Conservation (phyloP, 1,140 invertebrate genomes). For the Formica selysi region DNA sequence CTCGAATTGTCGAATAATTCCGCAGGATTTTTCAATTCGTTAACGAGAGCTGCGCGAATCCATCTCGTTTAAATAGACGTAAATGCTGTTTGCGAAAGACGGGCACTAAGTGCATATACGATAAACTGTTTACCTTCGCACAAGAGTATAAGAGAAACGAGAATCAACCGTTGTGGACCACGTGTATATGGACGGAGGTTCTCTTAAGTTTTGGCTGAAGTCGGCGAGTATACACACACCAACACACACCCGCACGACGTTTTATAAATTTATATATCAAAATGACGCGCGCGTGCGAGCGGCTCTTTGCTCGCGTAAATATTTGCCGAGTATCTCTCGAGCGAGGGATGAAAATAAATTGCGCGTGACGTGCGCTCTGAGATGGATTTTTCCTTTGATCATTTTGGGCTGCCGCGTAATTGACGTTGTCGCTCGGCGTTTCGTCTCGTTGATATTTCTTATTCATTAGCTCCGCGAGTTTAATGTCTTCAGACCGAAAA, state of each 20-base stretch:
- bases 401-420: conserved; percentile 33
- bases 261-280: conserved; percentile 55
- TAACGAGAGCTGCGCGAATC: conserved; percentile 16
- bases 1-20: background rate
- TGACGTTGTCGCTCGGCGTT: conserved; percentile 12
- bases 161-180: too few species aligned
- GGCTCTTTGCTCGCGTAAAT: background rate
- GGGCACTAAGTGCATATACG: background rate
- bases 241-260: background rate
- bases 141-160: background rate
- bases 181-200: too few species aligned
- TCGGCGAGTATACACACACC: background rate
- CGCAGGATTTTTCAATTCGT: background rate
- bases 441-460: conserved; percentile 52
- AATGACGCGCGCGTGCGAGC: conserved; percentile 42
- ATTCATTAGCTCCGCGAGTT: conserved; percentile 59
- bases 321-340: conserved; percentile 23
- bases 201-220: background rate
- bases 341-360: conserved; percentile 51
- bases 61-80: conserved; percentile 20
- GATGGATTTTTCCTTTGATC: conserved; percentile 52
- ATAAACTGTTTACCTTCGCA: conserved; percentile 44
- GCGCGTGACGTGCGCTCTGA: conserved; percentile 25
- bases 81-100: conserved; percentile 17
- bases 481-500: conserved; percentile 8